Percentiles rank a stretch among this genome's conserved stretches.
These are phyloP conservation scores for Phylloscopus trochilus DNA, from an alignment of 2,113 vertebrate genomes.

Conservation along the genomic window DNA sequence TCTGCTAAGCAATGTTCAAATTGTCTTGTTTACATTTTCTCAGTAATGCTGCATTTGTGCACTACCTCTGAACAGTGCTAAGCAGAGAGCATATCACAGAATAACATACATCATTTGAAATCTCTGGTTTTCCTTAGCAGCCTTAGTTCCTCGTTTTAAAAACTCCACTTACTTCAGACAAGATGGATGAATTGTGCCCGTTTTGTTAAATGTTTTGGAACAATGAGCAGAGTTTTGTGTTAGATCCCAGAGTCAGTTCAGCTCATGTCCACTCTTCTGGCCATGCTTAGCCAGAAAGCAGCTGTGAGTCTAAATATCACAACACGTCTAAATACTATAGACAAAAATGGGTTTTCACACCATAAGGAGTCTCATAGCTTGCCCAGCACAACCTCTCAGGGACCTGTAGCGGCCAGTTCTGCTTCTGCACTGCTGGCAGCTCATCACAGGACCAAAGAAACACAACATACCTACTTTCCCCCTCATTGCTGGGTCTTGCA, in stretches of 20 bases:
- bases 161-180: not conserved
- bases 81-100: not conserved
- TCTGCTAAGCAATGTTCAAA: constrained; percentile 25
- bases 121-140: not conserved
- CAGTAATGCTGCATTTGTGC: constrained; percentile 22
- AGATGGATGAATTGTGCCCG: not conserved
- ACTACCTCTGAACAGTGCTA: constrained; percentile 51
- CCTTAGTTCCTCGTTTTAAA: not conserved
- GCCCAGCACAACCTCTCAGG: not conserved
- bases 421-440: not conserved
- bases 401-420: not conserved
- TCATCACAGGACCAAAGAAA: constrained; percentile 45
- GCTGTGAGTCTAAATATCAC: not conserved
- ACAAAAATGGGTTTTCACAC: not conserved
- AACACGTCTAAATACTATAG: not conserved
- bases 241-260: not conserved
- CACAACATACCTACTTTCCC: not conserved
- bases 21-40: constrained; percentile 49
- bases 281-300: not conserved
- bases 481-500: not conserved
- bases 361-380: not conserved
- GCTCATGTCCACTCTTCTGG: not conserved
- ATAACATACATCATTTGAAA: not conserved
- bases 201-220: not conserved
- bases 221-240: not conserved